Conservation (phyloP, 2,888 invertebrate genomes). For the Parelbella ahira region DNA sequence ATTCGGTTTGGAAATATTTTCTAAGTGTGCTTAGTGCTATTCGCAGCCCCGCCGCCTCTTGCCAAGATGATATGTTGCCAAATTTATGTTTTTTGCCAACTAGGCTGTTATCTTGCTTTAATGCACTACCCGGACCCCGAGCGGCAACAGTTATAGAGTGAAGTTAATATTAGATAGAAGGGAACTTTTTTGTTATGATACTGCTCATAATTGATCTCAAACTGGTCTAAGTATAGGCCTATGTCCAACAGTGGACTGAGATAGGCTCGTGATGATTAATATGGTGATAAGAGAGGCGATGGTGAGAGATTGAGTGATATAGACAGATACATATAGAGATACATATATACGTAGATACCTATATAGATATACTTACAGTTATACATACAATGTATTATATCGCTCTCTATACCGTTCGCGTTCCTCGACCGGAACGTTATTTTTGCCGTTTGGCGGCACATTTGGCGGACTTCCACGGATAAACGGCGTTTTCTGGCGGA, state of each 20-base stretch:
- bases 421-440: constrained; percentile 39
- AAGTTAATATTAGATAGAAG: too few species aligned
- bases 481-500: constrained; percentile 22
- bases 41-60: constrained; percentile 3
- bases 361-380: too few species aligned
- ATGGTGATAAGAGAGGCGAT: too few species aligned
- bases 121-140: constrained; percentile 35
- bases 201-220: too few species aligned
- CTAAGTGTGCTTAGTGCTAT: constrained; percentile 9
- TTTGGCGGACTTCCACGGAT: constrained; percentile 36
- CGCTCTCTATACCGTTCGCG: constrained; percentile 1
- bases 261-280: too few species aligned
- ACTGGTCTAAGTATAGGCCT: too few species aligned
- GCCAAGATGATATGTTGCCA: constrained; percentile 41
- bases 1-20: constrained; percentile 12
- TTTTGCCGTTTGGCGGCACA: constrained; percentile 47
- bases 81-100: constrained; percentile 72
- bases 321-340: too few species aligned
- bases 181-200: too few species aligned
- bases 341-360: too few species aligned
- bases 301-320: too few species aligned
- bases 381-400: too few species aligned
- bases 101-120: constrained; percentile 58
- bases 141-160: constrained; percentile 2
- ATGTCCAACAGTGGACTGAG: too few species aligned